Percentiles rank a stretch among this genome's conserved stretches.
These are phyloP conservation scores for Ylistrum balloti DNA, from an alignment of 1,140 invertebrate species.

Conservation along the genomic window DNA sequence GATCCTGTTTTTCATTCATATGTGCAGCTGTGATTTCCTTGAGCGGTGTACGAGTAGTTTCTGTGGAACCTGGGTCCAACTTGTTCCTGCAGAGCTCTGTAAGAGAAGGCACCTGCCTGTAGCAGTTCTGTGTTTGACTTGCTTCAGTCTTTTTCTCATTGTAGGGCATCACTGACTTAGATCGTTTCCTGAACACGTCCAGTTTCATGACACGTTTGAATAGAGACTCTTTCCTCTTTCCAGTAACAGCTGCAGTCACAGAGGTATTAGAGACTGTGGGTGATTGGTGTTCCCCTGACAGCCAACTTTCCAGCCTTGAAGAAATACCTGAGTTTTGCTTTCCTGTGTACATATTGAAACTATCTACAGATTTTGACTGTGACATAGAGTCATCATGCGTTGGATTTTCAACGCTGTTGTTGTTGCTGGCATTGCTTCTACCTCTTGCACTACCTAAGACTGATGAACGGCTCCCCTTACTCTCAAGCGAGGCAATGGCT, in stretches of 20 bases:
- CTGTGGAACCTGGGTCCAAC: neutral
- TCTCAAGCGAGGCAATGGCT: neutral
- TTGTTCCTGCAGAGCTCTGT: constrained; percentile 3
- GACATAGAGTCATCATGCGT: neutral
- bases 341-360: neutral
- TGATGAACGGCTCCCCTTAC: neutral
- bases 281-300: neutral
- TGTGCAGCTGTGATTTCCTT: neutral
- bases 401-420: neutral
- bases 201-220: constrained; percentile 12
- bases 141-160: neutral
- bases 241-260: neutral
- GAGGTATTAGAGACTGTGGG: neutral
- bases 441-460: neutral
- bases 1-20: neutral
- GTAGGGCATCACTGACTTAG: neutral
- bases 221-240: neutral
- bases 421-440: neutral
- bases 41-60: neutral
- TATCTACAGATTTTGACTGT: neutral
- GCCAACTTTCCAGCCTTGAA: neutral
- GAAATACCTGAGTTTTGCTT: neutral
- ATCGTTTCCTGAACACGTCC: neutral
- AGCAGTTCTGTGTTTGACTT: neutral
- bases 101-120: neutral